Base-by-base conservation (phyloP, 2,113 vertebrate species). In the Trematocara marginatum region DNA sequence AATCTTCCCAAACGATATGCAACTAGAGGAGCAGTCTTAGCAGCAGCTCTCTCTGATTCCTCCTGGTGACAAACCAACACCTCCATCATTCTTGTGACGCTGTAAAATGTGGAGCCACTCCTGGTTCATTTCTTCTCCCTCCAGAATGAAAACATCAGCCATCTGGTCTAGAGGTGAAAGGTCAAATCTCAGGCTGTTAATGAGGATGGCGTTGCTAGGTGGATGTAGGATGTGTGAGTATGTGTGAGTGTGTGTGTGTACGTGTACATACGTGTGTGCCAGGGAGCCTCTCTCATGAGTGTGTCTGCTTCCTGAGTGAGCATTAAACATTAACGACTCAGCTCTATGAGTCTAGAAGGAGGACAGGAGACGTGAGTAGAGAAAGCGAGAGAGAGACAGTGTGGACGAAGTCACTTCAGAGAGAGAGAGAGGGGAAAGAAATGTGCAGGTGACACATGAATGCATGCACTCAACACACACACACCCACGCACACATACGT, bases 311-410 rank as follows among this genome's bases (percentile, higher is more conserved):
- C 95, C 95, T 95, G 94, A 95, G 91, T 90, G 92, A 92, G 92
- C 95, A 95, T 95, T 95, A 94, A 95, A 95, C 92, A 95, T 95
- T 94, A 95, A 95, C 90, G 94, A 95, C 88, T 91, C 80, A 51
- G 92, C 86, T 87, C 88, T 87, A 89, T 52, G 80, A 91, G 66
- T 92, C 92, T 85, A 84, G 79, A 87, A 86, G 82, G 89, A 88
- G 83, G 86, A 88, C 51, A 29, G 61, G 84, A 88, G 84, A 86
- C 54, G 78, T 83, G 79, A 87, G 79, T 31, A 7, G 82, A 88
- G 59, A 38, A 64, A 53, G 81, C 49, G 83, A 81, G 80, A 81
- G 80, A 92, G 84, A 91, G 89, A 92, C 66, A 23, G 61, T 51
- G 40, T 4, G 10, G 80, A 84, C 66, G 61, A 79, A 89, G 82